Evolutionary conservation across 2,888 invertebrate species (phyloP).

Genomic region (Noctua janthina): DNA sequence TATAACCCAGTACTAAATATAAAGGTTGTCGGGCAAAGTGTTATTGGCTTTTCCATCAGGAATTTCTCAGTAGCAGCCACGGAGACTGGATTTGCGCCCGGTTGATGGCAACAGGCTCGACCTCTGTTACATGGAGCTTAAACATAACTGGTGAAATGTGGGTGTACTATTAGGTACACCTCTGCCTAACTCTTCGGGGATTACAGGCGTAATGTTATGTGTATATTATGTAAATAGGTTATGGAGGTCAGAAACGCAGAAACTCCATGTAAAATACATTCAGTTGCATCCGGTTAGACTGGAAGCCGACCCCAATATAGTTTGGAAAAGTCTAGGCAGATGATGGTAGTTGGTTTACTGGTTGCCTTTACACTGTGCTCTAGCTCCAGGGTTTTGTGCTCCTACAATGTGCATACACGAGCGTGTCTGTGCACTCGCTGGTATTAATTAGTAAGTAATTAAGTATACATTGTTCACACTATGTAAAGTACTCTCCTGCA

Average conservation of each 20-base stretch:
- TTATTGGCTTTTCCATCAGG: too few relatives aligned
- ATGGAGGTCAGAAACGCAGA: neutral
- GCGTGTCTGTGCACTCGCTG: conserved; percentile 33
- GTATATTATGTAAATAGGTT: too few relatives aligned
- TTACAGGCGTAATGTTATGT: too few relatives aligned
- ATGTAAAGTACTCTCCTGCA: conserved; percentile 5
- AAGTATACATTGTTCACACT: conserved; percentile 37
- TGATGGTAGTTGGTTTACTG: neutral
- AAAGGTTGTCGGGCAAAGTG: too few relatives aligned
- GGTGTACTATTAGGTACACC: too few relatives aligned
- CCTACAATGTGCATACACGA: conserved; percentile 20
- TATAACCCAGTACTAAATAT: too few relatives aligned
- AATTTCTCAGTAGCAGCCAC: too few relatives aligned
- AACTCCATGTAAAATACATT: neutral
- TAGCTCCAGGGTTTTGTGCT: conserved; percentile 4
- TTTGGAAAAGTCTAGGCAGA: neutral
- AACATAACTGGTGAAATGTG: too few relatives aligned
- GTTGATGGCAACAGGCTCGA: too few relatives aligned
- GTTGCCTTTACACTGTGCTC: neutral
- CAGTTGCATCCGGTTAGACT: neutral
- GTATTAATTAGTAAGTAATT: conserved; percentile 44
- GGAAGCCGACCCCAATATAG: neutral
- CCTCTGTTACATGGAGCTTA: too few relatives aligned
- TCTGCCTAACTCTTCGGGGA: too few relatives aligned
- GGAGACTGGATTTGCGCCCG: too few relatives aligned